Percentiles rank a stretch among this genome's conserved stretches.
Conservation (phyloP, 2,113 vertebrate genomes). For the Tragelaphus strepsiceros region DNA sequence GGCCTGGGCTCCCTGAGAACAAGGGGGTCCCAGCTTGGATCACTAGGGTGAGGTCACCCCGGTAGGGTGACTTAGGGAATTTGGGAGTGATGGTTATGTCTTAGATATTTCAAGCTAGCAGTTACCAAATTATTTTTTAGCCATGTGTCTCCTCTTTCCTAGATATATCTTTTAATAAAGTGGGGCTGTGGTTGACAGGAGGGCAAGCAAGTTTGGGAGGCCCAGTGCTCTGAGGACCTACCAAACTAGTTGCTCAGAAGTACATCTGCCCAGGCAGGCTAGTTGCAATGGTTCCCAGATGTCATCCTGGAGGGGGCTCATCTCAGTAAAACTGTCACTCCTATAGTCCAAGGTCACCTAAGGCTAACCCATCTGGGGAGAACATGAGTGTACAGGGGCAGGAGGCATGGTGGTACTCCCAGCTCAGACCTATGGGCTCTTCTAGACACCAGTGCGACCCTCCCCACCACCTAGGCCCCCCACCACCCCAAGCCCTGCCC, state of each 20-base stretch:
- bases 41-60: not conserved
- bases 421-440: accelerated
- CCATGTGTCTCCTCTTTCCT: not conserved
- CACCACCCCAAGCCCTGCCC: not conserved
- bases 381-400: slow-evolving; percentile 72
- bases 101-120: not conserved
- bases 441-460: not conserved
- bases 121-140: not conserved
- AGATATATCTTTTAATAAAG: not conserved
- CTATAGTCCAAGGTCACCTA: not conserved
- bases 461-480: not conserved
- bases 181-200: not conserved
- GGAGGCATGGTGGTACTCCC: not conserved
- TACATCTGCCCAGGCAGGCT: not conserved
- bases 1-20: not conserved
- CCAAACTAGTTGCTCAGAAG: not conserved
- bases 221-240: not conserved
- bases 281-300: not conserved
- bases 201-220: not conserved
- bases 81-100: not conserved
- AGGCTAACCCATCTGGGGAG: slow-evolving; percentile 6
- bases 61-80: not conserved
- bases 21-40: not conserved
- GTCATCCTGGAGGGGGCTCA: not conserved
- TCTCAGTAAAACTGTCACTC: not conserved